Percentiles rank a stretch among this genome's conserved stretches.
Evolutionary conservation across 2,797 vertebrate species (phyloP).

Genomic region (Pangasius djambal): DNA sequence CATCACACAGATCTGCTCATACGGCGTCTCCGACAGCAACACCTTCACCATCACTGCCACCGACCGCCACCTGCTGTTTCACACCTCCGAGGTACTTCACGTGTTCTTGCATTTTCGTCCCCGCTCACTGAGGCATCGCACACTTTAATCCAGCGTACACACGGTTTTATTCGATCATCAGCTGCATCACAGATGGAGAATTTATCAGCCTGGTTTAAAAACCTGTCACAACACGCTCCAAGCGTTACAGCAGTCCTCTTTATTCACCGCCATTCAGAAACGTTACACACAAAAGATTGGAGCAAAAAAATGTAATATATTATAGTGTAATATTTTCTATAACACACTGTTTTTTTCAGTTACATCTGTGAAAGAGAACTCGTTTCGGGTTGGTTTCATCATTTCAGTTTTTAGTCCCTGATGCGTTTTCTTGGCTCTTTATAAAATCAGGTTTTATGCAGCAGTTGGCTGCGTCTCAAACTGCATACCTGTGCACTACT

Average conservation of each 20-base stretch:
- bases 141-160: not conserved
- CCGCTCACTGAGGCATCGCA: too few species aligned
- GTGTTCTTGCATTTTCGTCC: not conserved
- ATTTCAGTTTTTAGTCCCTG: not conserved
- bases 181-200: not conserved
- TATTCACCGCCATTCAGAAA: not conserved
- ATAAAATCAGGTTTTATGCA: not conserved
- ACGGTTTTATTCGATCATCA: not conserved
- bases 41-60: constrained; percentile 87
- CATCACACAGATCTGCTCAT: constrained; percentile 89
- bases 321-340: too few species aligned
- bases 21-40: constrained; percentile 85
- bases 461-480: not conserved
- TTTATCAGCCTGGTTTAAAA: not conserved
- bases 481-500: not conserved
- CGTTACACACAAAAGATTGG: too few species aligned
- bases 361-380: not conserved
- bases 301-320: too few species aligned
- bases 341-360: not conserved
- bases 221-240: not conserved
- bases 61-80: constrained; percentile 87
- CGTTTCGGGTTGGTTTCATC: too few species aligned
- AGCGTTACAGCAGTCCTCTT: not conserved
- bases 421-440: not conserved
- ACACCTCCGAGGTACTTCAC: constrained; percentile 85